Conservation (phyloP, 2,797 vertebrate genomes). For the Sebastes steindachneri region DNA sequence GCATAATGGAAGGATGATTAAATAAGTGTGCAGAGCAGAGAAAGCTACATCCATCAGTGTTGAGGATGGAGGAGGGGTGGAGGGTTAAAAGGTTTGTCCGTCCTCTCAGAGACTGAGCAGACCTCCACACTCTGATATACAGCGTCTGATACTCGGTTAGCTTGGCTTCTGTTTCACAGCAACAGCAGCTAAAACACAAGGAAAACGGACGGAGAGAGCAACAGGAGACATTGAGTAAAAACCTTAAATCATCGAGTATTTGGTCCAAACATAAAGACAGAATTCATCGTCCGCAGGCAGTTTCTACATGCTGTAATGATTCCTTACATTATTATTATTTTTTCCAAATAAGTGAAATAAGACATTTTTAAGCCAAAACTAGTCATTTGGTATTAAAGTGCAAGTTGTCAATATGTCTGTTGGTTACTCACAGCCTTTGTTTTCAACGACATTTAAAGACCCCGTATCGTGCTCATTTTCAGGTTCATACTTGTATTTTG, state of each 20-base stretch:
- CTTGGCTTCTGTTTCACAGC: background rate
- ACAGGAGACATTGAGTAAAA: background rate
- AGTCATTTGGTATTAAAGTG: background rate
- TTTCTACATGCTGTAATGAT: background rate
- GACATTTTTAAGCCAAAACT: too few relatives aligned
- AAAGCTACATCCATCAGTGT: constrained; percentile 71
- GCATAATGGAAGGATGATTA: constrained; percentile 71
- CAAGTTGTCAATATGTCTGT: background rate
- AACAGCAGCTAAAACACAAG: background rate
- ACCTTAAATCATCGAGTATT: background rate
- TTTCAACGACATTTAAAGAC: background rate
- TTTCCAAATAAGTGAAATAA: too few relatives aligned
- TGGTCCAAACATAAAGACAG: background rate
- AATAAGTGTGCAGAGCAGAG: constrained; percentile 59
- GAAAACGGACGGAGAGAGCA: background rate
- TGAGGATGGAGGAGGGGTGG: background rate
- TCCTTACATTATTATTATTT: background rate
- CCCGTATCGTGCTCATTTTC: too few relatives aligned
- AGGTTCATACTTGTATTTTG: too few relatives aligned
- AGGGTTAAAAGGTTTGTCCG: constrained; percentile 27
- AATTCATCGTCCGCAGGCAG: background rate
- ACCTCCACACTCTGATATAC: background rate
- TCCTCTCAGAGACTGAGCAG: constrained; percentile 15
- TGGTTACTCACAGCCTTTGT: background rate
- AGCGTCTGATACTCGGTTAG: background rate